Evolutionary conservation across 2,113 vertebrate species (phyloP), one percentile per base, ranked within the genome.

Genomic region (Glaucomys volans): DNA sequence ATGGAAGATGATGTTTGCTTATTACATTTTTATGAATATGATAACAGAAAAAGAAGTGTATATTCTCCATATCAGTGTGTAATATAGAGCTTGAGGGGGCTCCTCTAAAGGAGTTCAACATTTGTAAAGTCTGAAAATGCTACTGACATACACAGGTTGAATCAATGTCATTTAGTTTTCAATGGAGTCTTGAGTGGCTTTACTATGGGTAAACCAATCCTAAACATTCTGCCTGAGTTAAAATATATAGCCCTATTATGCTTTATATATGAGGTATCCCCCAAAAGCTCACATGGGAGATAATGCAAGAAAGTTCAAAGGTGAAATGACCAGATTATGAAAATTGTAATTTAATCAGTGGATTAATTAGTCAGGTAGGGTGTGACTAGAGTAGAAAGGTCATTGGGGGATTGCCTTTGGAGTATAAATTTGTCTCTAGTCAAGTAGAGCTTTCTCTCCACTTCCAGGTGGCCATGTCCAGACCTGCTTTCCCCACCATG

Each of bases 41-140:
- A 71, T 71, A 64, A 87, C 37, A 77, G 16, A 82, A 57, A 14
- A 59, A 75, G 17, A 77, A 84, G 81, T 94, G 6, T 8, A 32
- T 72, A 76, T 77, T 81, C n/a, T 75, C 35, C 40, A 64, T 40
- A 69, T 4, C 11, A 86, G 30, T 42, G 7, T 90, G 35, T 26
- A 90, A 57, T 44, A 76, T 9, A 76, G 40, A 96, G 42, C 12
- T 22, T 81, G 5, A 35, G 13, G 2, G 81, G 12, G 26, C 4
- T 86, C 32, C 30, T 74, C 30, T 37, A 72, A 5, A 47, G 1
- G 6, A 1, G 71, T 94, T 94, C 28, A 44, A 16, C 80, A 83
- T 52, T 92, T 77, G 71, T 59, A 75, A 94, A 96, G 22, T 80
- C 40, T 75, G 11, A 59, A 96, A 91, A 83, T 86, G 14, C 3